Evolutionary conservation across 1,140 invertebrate genomes (phyloP), one percentile per base, ranked within the genome.

Genomic region (Nebria ingens): DNA sequence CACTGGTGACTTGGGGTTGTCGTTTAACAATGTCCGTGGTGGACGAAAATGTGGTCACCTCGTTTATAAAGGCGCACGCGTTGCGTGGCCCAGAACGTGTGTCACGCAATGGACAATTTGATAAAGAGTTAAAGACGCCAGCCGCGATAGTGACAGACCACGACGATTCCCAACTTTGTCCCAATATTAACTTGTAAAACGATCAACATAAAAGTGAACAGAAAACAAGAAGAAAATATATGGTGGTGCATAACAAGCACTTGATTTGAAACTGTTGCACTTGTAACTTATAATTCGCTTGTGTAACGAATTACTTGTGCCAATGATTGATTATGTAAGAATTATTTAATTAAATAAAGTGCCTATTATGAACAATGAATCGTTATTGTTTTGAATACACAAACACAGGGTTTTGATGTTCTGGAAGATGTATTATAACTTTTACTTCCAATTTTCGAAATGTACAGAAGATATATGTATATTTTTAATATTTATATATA

Each of bases 1-100:
- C 83, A 1, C 63, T 93, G 59, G 68, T 91, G 1, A 75, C 86
- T 1, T 92, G 89, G 89, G 87, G 88, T 19, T 81, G 80, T 64
- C 75, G 76, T 52, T 65, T 91, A 13, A 75, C 79, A 55, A 89
- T 92, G 85, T 83, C 84, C 2, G 76, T 78, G 23, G 80, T 87
- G 0, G 76, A 87, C 63, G 68, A 75, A 1, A 61, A 69, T 22
- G 64, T 81, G 0, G 77, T 79, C 1, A 59, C 64, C 0, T 59
- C 75, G 17, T 92, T 89, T 64, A 91, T 92, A 45, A 74, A 71
- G 58, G 69, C 78, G 45, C 76, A 76, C 63, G 84, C 83, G 21
- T 72, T 84, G n/a, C 68, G 72, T 21, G 87, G 84, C 1, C 82
- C 83, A 1, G 80, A 89, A 72, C 65, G 74, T 19, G 74, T 73